A percentile compares a stretch with the other conserved stretches of the same genome.
Evolutionary conservation across 2,113 vertebrate genomes (phyloP).

Genomic region (Mormoops blainvillei): DNA sequence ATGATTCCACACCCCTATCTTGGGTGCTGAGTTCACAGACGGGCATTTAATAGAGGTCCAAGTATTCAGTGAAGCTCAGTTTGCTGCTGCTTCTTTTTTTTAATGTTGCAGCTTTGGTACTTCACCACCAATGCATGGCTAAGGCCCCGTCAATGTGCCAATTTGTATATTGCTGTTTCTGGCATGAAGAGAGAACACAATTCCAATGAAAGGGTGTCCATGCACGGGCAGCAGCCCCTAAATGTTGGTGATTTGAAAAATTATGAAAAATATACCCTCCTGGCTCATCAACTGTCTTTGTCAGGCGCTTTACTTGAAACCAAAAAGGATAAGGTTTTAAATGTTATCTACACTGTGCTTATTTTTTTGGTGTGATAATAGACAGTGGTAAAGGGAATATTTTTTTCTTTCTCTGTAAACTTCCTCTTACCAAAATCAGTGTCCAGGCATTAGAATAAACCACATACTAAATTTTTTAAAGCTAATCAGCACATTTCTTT

Average conservation of each 20-base stretch:
- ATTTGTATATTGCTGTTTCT: background rate
- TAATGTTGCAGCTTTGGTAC: background rate
- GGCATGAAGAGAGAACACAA: background rate
- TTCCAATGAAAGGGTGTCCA: background rate
- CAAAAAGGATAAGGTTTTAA: background rate
- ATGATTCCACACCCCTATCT: accelerated
- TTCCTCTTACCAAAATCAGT: background rate
- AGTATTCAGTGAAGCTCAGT: background rate
- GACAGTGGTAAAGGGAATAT: background rate
- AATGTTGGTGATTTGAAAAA: background rate
- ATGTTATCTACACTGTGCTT: background rate
- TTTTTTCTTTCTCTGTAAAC: background rate
- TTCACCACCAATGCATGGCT: background rate
- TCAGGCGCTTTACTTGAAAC: background rate
- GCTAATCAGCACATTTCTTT: background rate
- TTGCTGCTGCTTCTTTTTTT: background rate
- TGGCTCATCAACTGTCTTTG: background rate
- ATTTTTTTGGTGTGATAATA: background rate
- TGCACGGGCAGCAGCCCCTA: background rate
- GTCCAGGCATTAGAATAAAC: background rate
- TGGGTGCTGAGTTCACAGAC: background rate
- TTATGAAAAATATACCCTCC: background rate
- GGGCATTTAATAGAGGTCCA: background rate
- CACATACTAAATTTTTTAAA: background rate
- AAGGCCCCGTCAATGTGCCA: background rate